Conservation (phyloP, 2,888 invertebrate genomes). For the Merodon equestris region DNA sequence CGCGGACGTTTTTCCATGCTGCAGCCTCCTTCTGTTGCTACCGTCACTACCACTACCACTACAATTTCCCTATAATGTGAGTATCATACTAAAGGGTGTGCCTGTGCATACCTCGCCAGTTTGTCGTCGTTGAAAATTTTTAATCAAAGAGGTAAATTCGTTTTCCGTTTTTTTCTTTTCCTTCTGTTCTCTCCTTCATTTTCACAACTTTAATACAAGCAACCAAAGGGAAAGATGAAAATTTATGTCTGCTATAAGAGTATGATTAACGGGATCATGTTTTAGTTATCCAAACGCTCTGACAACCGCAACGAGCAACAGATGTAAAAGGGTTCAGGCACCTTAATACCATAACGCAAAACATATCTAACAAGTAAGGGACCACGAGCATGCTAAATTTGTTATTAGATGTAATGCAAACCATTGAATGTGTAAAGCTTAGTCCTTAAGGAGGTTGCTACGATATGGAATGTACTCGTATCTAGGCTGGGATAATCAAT, state of each 20-base stretch:
- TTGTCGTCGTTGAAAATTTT: slow-evolving; percentile 49
- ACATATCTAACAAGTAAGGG: too few species aligned
- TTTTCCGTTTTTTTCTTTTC: too few species aligned
- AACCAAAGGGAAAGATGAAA: slow-evolving; percentile 37
- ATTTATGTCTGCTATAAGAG: slow-evolving; percentile 42
- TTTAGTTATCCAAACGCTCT: slow-evolving; percentile 50
- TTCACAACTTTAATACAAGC: slow-evolving; percentile 37
- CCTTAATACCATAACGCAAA: not conserved
- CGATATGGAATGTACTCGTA: not conserved
- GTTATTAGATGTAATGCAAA: not conserved
- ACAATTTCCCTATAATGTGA: too few species aligned
- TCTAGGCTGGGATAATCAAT: slow-evolving; percentile 11
- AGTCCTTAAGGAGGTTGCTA: slow-evolving; percentile 5
- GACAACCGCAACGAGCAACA: slow-evolving; percentile 51
- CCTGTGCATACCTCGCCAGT: slow-evolving; percentile 25
- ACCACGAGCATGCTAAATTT: slow-evolving; percentile 2
- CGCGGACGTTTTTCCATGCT: slow-evolving; percentile 44
- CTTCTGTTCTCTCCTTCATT: slow-evolving; percentile 37
- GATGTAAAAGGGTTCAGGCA: slow-evolving; percentile 31
- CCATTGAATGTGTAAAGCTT: not conserved
- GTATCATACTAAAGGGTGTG: slow-evolving; percentile 2
- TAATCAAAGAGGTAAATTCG: slow-evolving; percentile 56
- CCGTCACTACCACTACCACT: too few species aligned
- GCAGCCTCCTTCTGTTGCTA: slow-evolving; percentile 5
- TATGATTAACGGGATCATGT: slow-evolving; percentile 57